Base-by-base conservation (phyloP, 1,140 invertebrate species). In the Atta colombica region DNA sequence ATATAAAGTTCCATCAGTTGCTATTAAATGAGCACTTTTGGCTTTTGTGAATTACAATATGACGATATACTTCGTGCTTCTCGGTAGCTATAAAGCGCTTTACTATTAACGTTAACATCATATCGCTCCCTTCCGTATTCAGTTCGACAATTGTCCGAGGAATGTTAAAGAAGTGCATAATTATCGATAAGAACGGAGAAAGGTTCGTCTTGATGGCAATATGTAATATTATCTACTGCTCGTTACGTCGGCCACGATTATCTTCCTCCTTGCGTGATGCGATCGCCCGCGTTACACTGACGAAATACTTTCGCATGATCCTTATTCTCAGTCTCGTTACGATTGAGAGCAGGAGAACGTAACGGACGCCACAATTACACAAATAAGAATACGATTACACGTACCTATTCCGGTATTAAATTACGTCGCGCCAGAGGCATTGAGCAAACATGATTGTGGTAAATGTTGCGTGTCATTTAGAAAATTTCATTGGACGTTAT, bases 101-200 rank as follows among this genome's bases (percentile, higher is more conserved):
- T 35, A 69, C 21, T 65, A 18, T 82, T 21, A 21, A 80, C 49
- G 31, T 68, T 66, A 78, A 78, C 16, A 51, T 58, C 69, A 58
- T 58, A 12, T 21, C 6, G 45, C 14, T 77, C 45, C 14, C 18
- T 85, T 55, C 39, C 61, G 61, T 78, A 53, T 31, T 66, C 58
- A 51, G 66, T 72, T 71, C 12, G 35, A 31, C 69, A 28, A 82
- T 71, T 84, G 69, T 74, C 69, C n/a, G 69, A 75, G 55, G 39
- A 25, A 35, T 75, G 68, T 75, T 84, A 49, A 82, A 53, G 55
- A 6, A 53, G 49, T 53, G n/a, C 39, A 71, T 85, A 78, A 91
- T 93, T 88, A 85, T 68, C 80, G 88, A 65, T 88, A 91, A 92
- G 87, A 90, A 85, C 77, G 75, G 88, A 89, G 89, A 92, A 92